Conservation (phyloP, 2,888 invertebrate genomes). For the Acronicta alni region DNA sequence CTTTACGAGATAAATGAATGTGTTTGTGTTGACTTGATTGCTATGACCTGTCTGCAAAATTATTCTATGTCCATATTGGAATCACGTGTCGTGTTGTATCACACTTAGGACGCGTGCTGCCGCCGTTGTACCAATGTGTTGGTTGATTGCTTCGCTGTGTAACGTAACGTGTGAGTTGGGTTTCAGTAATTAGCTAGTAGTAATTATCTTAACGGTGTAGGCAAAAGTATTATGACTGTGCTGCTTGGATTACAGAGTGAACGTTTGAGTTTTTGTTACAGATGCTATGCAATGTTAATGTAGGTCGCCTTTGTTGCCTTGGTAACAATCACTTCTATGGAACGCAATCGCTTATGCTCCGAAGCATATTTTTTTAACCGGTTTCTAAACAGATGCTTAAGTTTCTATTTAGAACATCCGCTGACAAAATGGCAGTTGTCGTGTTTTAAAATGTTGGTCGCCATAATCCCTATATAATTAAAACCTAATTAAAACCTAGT, state of each 20-base stretch:
- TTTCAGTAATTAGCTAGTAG: slow-evolving; percentile 62
- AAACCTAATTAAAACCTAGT: no score
- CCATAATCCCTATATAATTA: no score
- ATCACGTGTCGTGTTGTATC: slow-evolving; percentile 70
- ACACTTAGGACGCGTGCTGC: slow-evolving; percentile 70
- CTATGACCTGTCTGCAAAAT: slow-evolving; percentile 44
- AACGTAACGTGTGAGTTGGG: slow-evolving; percentile 46
- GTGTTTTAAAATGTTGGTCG: background rate
- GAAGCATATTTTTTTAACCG: background rate
- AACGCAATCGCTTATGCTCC: background rate
- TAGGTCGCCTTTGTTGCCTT: slow-evolving; percentile 9
- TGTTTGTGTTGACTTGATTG: slow-evolving; percentile 27
- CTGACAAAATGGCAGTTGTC: background rate
- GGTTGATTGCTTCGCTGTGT: slow-evolving; percentile 49
- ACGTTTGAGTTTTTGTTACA: slow-evolving; percentile 30
- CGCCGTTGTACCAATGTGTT: slow-evolving; percentile 48
- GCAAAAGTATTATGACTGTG: slow-evolving; percentile 30
- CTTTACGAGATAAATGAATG: slow-evolving; percentile 24
- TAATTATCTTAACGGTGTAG: slow-evolving; percentile 43
- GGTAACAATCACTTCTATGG: slow-evolving; percentile 5
- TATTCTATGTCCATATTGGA: slow-evolving; percentile 61
- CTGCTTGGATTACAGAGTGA: slow-evolving; percentile 32
- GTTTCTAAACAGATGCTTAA: background rate
- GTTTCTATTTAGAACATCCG: background rate
- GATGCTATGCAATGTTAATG: slow-evolving; percentile 14